Conservation (phyloP, 35 echinoderm and acorn worm genomes). For the Anneissia japonica region DNA sequence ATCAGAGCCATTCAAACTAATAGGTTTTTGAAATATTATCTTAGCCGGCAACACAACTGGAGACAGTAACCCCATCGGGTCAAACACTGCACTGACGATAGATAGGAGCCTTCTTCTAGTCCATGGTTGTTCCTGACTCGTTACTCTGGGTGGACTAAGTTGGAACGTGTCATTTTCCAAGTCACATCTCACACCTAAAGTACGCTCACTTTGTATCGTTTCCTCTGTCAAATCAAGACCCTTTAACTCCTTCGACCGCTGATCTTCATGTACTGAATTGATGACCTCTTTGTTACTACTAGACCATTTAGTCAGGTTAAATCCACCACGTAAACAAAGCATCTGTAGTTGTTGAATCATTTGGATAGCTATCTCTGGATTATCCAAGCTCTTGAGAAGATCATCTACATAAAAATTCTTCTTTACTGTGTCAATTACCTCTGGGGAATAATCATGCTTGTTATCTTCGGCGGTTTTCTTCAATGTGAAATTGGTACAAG, state of each 20-base stretch:
- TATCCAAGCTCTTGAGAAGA: background rate
- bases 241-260: too few relatives aligned
- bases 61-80: background rate
- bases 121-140: too few relatives aligned
- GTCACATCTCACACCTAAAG: too few relatives aligned
- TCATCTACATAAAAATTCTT: slow-evolving; percentile 9
- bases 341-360: background rate
- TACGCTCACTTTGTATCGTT: too few relatives aligned
- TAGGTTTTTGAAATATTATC: background rate
- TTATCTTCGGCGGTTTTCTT: background rate
- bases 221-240: too few relatives aligned
- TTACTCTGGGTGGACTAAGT: too few relatives aligned
- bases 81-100: too few relatives aligned
- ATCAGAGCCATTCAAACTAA: background rate
- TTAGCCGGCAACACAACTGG: background rate
- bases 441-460: background rate
- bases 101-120: too few relatives aligned
- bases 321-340: background rate
- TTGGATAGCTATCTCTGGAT: background rate
- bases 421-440: background rate
- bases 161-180: too few relatives aligned
- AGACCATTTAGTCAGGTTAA: background rate
- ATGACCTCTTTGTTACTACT: background rate
- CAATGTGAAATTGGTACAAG: background rate
- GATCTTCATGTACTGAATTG: too few relatives aligned